Evolutionary conservation across 2,888 invertebrate genomes (phyloP).

Genomic region (Tetranychus truncatus): DNA sequence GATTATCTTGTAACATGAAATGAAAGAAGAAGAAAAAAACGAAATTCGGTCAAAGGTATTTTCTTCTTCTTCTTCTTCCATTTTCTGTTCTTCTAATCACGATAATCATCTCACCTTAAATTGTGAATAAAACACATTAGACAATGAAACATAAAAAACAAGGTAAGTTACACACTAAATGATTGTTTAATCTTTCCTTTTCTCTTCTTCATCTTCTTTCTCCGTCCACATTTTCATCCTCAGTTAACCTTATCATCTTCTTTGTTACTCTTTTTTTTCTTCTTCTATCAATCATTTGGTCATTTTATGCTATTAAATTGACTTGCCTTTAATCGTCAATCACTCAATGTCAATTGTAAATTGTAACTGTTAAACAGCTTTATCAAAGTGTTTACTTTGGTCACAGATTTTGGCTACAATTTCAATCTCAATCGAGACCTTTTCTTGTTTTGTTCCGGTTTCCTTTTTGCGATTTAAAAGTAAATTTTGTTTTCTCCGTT

Average conservation of each 20-base stretch:
- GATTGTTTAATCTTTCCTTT: no score
- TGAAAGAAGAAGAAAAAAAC: not conserved
- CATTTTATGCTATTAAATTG: not conserved
- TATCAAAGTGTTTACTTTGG: not conserved
- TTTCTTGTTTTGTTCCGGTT: no score
- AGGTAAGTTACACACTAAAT: no score
- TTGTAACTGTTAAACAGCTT: not conserved
- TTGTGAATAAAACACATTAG: not conserved
- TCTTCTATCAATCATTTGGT: not conserved
- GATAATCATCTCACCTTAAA: not conserved
- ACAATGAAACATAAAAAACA: not conserved
- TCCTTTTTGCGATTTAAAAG: no score
- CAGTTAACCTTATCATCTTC: not conserved
- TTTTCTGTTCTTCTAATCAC: not conserved
- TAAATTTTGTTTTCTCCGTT: no score
- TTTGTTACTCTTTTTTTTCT: not conserved
- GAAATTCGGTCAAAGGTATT: not conserved
- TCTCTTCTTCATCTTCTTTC: no score
- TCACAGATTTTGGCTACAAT: no score
- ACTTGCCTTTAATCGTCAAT: not conserved
- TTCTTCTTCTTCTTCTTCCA: not conserved
- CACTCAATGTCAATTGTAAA: not conserved
- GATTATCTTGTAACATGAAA: no score
- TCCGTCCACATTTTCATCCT: no score
- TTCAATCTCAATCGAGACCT: not conserved